These are phyloP conservation scores for Gavia stellata DNA, from an alignment of 2,113 vertebrate species.

Conservation along the genomic window DNA sequence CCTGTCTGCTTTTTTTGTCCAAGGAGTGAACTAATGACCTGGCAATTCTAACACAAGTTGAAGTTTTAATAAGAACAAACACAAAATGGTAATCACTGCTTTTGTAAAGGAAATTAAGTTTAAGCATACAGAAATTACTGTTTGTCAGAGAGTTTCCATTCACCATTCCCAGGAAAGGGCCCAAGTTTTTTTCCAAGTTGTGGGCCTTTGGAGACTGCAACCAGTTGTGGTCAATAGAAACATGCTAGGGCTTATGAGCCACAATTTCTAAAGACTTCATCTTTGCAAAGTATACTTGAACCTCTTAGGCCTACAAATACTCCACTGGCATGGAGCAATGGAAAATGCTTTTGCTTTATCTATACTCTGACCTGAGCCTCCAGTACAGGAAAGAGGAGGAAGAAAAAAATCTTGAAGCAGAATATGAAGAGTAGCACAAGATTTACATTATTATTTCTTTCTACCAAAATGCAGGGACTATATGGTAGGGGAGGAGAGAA, in stretches of 20 bases:
- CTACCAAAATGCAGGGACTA: not conserved
- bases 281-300: not conserved
- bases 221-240: not conserved
- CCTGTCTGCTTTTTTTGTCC: fast-evolving
- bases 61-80: not conserved
- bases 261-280: not conserved
- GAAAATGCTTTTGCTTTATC: not conserved
- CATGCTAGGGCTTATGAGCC: not conserved
- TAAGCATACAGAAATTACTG: not conserved
- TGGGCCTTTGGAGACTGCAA: not conserved
- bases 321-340: not conserved
- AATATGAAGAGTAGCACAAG: not conserved
- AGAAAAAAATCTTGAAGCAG: not conserved
- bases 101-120: not conserved
- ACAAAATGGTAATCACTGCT: not conserved
- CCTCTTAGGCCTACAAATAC: not conserved
- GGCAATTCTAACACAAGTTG: not conserved
- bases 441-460: not conserved
- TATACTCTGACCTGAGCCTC: not conserved
- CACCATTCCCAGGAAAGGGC: not conserved
- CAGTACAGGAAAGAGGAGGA: not conserved
- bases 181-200: not conserved
- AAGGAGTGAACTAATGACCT: not conserved
- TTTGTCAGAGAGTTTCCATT: not conserved
- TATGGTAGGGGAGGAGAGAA: not conserved